These are phyloP conservation scores for Caenorhabditis japonica DNA, from an alignment of 2,888 invertebrate species.

Conservation along the genomic window DNA sequence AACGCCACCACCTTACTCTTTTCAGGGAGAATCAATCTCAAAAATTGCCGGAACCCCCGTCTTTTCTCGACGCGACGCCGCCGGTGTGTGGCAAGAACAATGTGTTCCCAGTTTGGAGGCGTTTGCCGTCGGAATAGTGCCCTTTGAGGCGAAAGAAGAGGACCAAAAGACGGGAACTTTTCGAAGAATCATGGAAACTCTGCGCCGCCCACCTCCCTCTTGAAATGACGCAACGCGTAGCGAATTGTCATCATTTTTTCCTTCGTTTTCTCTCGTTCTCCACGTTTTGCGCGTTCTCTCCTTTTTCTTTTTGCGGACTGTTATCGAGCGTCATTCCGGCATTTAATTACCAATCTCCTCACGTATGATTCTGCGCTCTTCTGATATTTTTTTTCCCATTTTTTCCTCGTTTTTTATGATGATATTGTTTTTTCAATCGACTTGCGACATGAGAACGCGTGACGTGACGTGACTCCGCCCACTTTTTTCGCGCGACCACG, in stretches of 20 bases:
- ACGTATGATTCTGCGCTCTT: too few relatives aligned
- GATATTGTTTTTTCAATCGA: too few relatives aligned
- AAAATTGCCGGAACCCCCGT: conserved; percentile 42
- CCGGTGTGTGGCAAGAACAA: conserved; percentile 4
- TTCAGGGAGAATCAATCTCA: conserved; percentile 50
- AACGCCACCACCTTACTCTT: too few relatives aligned
- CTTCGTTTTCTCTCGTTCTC: conserved; percentile 4
- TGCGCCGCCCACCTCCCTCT: neutral
- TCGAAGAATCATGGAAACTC: conserved; percentile 45
- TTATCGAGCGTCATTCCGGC: neutral
- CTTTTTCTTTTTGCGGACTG: conserved; percentile 7
- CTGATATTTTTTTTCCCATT: too few relatives aligned
- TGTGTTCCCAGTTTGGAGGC: conserved; percentile 24
- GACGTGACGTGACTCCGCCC: too few relatives aligned
- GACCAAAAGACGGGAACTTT: conserved; percentile 46
- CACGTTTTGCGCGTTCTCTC: neutral
- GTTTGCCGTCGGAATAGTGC: conserved; percentile 55
- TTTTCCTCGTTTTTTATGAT: too few relatives aligned
- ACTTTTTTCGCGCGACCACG: too few relatives aligned
- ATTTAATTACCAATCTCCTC: neutral
- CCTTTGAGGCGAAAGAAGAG: conserved; percentile 57
- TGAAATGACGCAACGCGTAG: too few relatives aligned
- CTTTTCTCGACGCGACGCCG: conserved; percentile 14
- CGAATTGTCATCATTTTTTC: conserved; percentile 8
- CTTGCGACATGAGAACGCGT: too few relatives aligned